Evolutionary conservation across 2,113 vertebrate species (phyloP), one percentile per base, ranked within the genome.

Genomic region (Clarias gariepinus): DNA sequence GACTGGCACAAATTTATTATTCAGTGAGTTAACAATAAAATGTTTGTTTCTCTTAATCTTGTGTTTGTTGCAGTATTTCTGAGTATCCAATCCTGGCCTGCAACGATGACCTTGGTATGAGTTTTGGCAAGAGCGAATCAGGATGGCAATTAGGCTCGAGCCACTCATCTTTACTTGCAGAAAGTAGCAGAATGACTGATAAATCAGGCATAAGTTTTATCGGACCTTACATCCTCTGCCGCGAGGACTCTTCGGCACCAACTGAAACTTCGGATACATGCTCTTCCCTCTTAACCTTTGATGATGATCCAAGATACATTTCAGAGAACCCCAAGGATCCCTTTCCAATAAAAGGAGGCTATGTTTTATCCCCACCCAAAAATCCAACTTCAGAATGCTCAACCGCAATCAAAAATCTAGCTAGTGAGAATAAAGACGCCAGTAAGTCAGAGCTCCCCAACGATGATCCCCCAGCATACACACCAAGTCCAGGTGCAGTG

Each of bases 211-310:
- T 89, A 52, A 88, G 82, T 78, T 90, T 89, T 58, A 68, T 19
- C 28, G 90, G 88, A 7, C 90, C 88, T 10, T 90, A 90, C 36
- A 86, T 90, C 21, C 73, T 88, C 16, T 90, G 90, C 77, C 52
- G 55, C 16, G 76, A 89, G 36, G 77, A 86, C 60, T 85, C 85
- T 81, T 82, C 63, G n/a, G 36, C 10, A 3, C 55, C 66, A 15
- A 58, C 15, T 23, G 69, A 88, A 77, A 57, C 58, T 4, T 68
- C 25, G 3, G 85, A 81, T 19, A 5, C 30, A 0, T 81, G 30
- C 57, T 85, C 78, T 21, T 53, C 84, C 6, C 15, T 23, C n/a
- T 60, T 68, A 57, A 60, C 71, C 13, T 84, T 71, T 1, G 76
- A 81, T 33, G 77, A 52, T 76, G 21, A 68, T 64, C 60, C 11